A percentile compares a stretch with the other conserved stretches of the same genome.
These are phyloP conservation scores for Pimephales promelas DNA, from an alignment of 2,113 vertebrate genomes.

Conservation along the genomic window DNA sequence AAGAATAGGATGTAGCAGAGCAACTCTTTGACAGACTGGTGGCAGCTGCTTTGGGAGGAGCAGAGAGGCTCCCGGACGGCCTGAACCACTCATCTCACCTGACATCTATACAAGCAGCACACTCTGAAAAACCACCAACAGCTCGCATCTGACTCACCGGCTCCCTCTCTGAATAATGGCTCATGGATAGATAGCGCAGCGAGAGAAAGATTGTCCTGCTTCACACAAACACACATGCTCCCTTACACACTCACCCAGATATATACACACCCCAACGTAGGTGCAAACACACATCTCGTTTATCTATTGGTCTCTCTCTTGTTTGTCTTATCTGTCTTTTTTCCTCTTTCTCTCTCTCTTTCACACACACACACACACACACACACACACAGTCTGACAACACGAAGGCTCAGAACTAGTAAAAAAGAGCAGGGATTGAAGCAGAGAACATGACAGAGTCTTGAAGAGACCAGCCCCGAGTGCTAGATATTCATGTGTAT, in stretches of 20 bases:
- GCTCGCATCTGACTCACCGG: slow-evolving; percentile 45
- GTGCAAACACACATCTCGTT: slow-evolving; percentile 50
- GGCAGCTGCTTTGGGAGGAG: slow-evolving; percentile 76
- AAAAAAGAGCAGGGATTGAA: slow-evolving; percentile 35
- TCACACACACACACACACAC: slow-evolving; percentile 45
- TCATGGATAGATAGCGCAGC: slow-evolving; percentile 38
- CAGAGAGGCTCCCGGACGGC: slow-evolving; percentile 55
- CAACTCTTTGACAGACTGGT: slow-evolving; percentile 71
- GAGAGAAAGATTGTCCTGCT: slow-evolving; percentile 29
- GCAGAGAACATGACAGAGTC: slow-evolving; percentile 52
- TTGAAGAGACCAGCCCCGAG: slow-evolving; percentile 42
- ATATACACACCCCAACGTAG: slow-evolving; percentile 50
- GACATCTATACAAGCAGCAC: slow-evolving; percentile 50
- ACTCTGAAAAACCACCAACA: slow-evolving; percentile 45
- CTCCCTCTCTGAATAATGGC: slow-evolving; percentile 40
- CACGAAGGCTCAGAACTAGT: slow-evolving; percentile 48
- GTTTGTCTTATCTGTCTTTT: slow-evolving; percentile 9
- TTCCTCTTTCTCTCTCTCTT: not conserved
- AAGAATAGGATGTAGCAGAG: slow-evolving; percentile 60
- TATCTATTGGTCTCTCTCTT: slow-evolving; percentile 11
- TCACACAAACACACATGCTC: slow-evolving; percentile 44
- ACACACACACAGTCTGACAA: slow-evolving; percentile 51
- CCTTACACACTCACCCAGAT: slow-evolving; percentile 42
- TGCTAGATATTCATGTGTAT: slow-evolving; percentile 66
- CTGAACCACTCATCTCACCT: slow-evolving; percentile 56